These are phyloP conservation scores for Psittacula cyanocephala DNA, from an alignment of 2,113 vertebrate genomes.

Conservation along the genomic window DNA sequence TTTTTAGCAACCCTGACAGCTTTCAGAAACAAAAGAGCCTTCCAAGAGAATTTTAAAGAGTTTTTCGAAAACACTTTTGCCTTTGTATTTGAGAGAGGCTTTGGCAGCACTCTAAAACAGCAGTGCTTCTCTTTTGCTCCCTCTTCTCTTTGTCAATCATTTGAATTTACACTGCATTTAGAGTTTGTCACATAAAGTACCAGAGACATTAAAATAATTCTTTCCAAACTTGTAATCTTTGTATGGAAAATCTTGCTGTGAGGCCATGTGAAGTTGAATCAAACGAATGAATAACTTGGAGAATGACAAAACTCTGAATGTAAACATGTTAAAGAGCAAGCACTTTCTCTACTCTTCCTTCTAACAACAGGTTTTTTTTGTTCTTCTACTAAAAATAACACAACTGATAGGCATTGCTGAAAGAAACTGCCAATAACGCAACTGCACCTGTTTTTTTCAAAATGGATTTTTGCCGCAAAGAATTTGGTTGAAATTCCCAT, in stretches of 20 bases:
- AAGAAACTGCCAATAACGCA: neutral
- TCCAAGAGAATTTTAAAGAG: slow-evolving; percentile 39
- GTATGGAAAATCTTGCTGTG: neutral
- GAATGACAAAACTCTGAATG: neutral
- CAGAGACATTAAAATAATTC: slow-evolving; percentile 21
- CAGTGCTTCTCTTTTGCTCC: neutral
- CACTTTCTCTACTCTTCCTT: neutral
- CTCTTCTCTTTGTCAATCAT: slow-evolving; percentile 58
- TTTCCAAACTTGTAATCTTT: slow-evolving; percentile 31
- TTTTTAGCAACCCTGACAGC: slow-evolving; percentile 51
- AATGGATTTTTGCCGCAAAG: neutral
- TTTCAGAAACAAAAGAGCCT: slow-evolving; percentile 60
- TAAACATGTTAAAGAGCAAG: neutral
- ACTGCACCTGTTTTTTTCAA: neutral
- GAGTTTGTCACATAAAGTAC: slow-evolving; percentile 19
- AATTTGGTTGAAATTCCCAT: neutral
- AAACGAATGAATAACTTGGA: neutral
- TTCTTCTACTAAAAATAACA: neutral
- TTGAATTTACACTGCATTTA: slow-evolving; percentile 47
- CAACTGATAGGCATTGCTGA: neutral
- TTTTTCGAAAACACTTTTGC: slow-evolving; percentile 39
- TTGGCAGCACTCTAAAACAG: slow-evolving; percentile 49
- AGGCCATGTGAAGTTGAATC: neutral
- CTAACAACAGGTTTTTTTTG: neutral
- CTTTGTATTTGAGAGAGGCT: slow-evolving; percentile 48